Conservation (phyloP, 2,113 vertebrate species). For the Ptychochromis oligacanthus region DNA sequence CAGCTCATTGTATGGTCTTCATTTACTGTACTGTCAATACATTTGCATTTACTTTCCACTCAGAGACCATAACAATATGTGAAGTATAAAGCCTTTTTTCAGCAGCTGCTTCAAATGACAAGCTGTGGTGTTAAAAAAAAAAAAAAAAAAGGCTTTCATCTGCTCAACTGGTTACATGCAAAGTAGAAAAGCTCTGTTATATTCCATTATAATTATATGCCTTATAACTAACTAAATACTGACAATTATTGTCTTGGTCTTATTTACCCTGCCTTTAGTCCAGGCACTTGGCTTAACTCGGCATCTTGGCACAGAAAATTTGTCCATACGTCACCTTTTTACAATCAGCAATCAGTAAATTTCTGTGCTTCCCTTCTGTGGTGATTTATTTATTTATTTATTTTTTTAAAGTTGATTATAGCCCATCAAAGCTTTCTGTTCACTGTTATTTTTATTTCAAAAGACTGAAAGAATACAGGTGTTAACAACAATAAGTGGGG, state of each 20-base stretch:
- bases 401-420: conserved; percentile 19
- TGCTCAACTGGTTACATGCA: conserved; percentile 21
- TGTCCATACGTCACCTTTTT: neutral
- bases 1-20: conserved; percentile 20
- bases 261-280: neutral
- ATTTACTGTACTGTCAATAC: conserved; percentile 5
- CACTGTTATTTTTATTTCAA: conserved; percentile 24
- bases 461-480: conserved; percentile 20
- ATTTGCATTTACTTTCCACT: conserved; percentile 38
- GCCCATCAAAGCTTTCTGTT: conserved; percentile 5
- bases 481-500: conserved; percentile 22
- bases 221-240: neutral
- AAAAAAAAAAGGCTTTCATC: conserved; percentile 10
- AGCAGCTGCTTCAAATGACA: conserved; percentile 31
- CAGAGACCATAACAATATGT: conserved; percentile 4
- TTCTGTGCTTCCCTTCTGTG: neutral
- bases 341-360: conserved; percentile 14
- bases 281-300: neutral
- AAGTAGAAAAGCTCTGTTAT: conserved; percentile 17
- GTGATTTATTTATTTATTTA: neutral
- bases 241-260: neutral
- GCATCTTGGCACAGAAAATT: neutral
- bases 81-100: conserved; percentile 27
- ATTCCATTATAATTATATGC: neutral
- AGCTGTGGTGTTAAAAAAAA: neutral